Evolutionary conservation across 2,888 invertebrate genomes (phyloP).

Genomic region (Teleogryllus oceanicus): DNA sequence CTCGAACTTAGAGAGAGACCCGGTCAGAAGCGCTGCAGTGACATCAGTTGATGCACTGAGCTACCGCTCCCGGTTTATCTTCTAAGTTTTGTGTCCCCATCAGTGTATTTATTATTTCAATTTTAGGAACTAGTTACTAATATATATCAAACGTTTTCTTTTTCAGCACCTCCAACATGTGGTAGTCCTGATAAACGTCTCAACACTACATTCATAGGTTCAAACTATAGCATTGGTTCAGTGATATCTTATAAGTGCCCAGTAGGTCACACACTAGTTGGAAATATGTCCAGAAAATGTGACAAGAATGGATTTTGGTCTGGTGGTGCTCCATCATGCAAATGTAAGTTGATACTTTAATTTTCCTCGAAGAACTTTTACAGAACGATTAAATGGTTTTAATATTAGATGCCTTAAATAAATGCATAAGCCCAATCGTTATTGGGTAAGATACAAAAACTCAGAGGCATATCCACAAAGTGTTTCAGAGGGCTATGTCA

Average conservation of each 20-base stretch:
- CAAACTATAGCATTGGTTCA: slow-evolving; percentile 65
- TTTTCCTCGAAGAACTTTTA: not conserved
- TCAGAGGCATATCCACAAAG: too few species aligned
- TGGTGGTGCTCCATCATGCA: slow-evolving; percentile 74
- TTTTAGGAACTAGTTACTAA: too few species aligned
- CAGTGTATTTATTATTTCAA: too few species aligned
- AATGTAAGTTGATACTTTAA: slow-evolving; percentile 62
- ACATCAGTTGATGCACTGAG: too few species aligned
- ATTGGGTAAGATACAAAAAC: not conserved
- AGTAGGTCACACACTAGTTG: slow-evolving; percentile 74
- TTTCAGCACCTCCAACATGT: slow-evolving; percentile 74
- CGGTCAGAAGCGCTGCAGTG: too few species aligned
- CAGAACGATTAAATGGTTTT: too few species aligned
- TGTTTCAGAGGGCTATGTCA: too few species aligned
- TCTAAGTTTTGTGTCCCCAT: too few species aligned
- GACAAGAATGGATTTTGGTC: slow-evolving; percentile 78
- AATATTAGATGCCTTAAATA: not conserved
- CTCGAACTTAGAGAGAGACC: too few species aligned
- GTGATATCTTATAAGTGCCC: slow-evolving; percentile 74
- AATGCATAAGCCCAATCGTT: slow-evolving; percentile 33
- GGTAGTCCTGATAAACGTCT: slow-evolving; percentile 82
- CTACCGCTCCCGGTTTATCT: too few species aligned
- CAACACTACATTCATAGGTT: slow-evolving; percentile 76
- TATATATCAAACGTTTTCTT: slow-evolving; percentile 38
- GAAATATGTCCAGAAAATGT: slow-evolving; percentile 66